Conservation (phyloP, 2,113 vertebrate genomes). For the Pipa parva region DNA sequence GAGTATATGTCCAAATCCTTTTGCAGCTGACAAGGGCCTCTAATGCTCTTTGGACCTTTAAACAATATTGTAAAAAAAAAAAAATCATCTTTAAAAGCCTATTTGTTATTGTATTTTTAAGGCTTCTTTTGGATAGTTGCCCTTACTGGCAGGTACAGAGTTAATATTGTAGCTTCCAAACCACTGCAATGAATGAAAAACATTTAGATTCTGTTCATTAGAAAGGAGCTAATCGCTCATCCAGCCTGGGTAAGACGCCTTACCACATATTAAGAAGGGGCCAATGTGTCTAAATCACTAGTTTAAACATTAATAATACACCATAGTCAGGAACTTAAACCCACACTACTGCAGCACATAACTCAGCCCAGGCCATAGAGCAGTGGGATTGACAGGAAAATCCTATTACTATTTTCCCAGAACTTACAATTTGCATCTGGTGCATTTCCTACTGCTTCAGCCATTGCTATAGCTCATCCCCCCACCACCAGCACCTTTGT, state of each 20-base stretch:
- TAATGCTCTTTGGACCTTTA: slow-evolving; percentile 9
- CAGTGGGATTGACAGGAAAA: background rate
- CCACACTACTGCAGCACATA: slow-evolving; percentile 28
- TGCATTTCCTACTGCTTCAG: rapidly evolving
- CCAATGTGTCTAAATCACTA: slow-evolving; percentile 38
- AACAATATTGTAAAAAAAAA: background rate
- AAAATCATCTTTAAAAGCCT: background rate
- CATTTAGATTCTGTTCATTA: slow-evolving; percentile 5
- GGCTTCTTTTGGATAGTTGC: background rate
- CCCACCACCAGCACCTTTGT: too few species aligned
- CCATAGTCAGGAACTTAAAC: slow-evolving; percentile 35
- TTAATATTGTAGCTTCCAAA: background rate
- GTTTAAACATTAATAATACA: slow-evolving; percentile 41
- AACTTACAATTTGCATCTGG: background rate
- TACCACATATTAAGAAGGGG: slow-evolving; percentile 30
- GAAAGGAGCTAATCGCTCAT: slow-evolving; percentile 11
- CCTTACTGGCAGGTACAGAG: background rate
- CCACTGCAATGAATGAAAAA: background rate
- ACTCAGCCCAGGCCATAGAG: slow-evolving; percentile 15
- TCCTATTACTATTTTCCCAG: slow-evolving; percentile 16
- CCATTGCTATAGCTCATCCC: background rate
- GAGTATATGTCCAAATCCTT: slow-evolving; percentile 60
- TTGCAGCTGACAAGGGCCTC: slow-evolving; percentile 53
- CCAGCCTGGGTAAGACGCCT: slow-evolving; percentile 24
- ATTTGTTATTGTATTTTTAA: background rate